Base-by-base conservation (phyloP, 2,888 invertebrate genomes). In the Fissipunctia ypsillon region DNA sequence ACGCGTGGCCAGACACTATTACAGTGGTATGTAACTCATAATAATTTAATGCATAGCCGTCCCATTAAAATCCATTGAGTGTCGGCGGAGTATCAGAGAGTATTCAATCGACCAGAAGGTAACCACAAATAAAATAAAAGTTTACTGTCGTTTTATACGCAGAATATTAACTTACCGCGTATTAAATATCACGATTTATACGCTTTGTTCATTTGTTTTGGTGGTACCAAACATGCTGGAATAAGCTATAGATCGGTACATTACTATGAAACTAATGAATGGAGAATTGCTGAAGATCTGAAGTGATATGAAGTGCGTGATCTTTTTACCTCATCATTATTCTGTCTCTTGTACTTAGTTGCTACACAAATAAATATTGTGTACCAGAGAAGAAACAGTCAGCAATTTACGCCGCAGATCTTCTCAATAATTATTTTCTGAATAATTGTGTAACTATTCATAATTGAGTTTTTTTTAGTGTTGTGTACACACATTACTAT, bases 41-140 rank as follows among this genome's bases (percentile, higher is more conserved):
- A 91, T 90, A 91, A 91, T 90, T 90, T 90, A 90, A 91, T 87
- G 87, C 78, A 84, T 68, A 38, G 66, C 65, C 73, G 48, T 80
- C 87, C 92, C 91, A 94, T 95, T 95, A 94, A 94, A 95, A 94
- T 92, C 90, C 92, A 94, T 94, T 95, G 93, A 94, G 90, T 88
- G 89, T 80, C 83, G 88, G 85, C 90, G 88, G 87, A 88, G 88
- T 91, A 89, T 89, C 89, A 84, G 86, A 90, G 88, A 89, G 89
- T 89, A 91, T 92, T 93, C 91, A 92, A 90, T 90, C 83, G 81
- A 78, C 81, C 84, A 86, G 81, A 85, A 87, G 88, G 87, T 84
- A 85, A 87, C 88, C 88, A 86, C 89, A 90, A 90, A 91, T 89
- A 89, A 90, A 91, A 88, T 88, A 88, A 88, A 87, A 87, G 70